These are phyloP conservation scores for Gavialis gangeticus DNA, from an alignment of 2,113 vertebrate genomes.

Conservation along the genomic window DNA sequence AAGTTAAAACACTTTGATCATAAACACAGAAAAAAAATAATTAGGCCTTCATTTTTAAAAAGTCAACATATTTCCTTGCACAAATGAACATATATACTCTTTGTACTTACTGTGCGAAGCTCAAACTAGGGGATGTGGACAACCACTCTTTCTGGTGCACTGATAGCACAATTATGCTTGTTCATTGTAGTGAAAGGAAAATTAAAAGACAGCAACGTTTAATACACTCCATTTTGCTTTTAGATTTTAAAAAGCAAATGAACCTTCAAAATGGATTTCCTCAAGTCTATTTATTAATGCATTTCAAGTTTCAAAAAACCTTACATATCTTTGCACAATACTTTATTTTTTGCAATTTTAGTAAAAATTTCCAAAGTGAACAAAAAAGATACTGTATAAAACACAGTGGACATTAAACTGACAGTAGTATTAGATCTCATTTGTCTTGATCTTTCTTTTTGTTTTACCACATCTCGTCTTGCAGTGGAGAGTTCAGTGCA, in stretches of 20 bases:
- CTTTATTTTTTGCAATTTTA: constrained; percentile 91
- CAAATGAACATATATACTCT: background rate
- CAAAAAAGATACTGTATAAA: constrained; percentile 92
- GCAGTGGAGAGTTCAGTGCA: constrained; percentile 95
- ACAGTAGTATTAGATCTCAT: constrained; percentile 90
- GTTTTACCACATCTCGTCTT: constrained; percentile 92
- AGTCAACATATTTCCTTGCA: background rate
- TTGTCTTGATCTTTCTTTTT: constrained; percentile 83
- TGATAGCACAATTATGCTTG: rapidly evolving
- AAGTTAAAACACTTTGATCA: background rate
- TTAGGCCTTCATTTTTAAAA: background rate
- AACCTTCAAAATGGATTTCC: constrained; percentile 80
- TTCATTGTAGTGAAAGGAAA: background rate
- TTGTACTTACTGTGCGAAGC: background rate
- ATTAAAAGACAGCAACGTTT: background rate
- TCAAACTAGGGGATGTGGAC: background rate
- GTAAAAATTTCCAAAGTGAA: constrained; percentile 93
- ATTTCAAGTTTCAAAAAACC: constrained; percentile 97
- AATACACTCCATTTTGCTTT: background rate
- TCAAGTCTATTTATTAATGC: constrained; percentile 96
- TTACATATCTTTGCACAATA: constrained; percentile 93
- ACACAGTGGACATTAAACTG: constrained; percentile 92
- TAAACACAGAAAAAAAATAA: background rate
- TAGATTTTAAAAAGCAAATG: constrained; percentile 62
- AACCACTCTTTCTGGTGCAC: background rate